These are phyloP conservation scores for Tetheella fluctuosa DNA, from an alignment of 2,888 invertebrate genomes.

Conservation along the genomic window DNA sequence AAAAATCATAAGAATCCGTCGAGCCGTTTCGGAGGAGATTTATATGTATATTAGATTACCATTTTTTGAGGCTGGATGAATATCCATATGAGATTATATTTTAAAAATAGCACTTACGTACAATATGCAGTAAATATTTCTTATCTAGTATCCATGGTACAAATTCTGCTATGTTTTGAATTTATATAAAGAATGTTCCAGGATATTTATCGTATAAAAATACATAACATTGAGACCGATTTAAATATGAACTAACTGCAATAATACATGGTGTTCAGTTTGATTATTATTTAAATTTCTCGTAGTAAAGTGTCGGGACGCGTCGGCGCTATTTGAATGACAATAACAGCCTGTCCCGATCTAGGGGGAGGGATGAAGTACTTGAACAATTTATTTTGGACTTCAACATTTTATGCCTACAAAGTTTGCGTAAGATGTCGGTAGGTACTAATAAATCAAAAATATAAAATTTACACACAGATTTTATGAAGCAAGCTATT, in stretches of 20 bases:
- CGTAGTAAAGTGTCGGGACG: slow-evolving; percentile 51
- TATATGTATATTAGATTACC: too few species aligned
- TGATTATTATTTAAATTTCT: slow-evolving; percentile 73
- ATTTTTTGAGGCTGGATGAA: too few species aligned
- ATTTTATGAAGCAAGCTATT: too few species aligned
- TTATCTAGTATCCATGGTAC: too few species aligned
- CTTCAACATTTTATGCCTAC: slow-evolving; percentile 31
- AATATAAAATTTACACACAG: too few species aligned
- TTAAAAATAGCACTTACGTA: too few species aligned
- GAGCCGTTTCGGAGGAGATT: too few species aligned
- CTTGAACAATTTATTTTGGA: slow-evolving; percentile 24
- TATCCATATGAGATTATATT: too few species aligned
- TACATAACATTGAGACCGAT: slow-evolving; percentile 13
- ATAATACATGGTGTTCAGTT: slow-evolving; percentile 34
- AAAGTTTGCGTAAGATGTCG: slow-evolving; percentile 15
- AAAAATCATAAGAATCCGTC: too few species aligned
- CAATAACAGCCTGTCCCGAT: slow-evolving; percentile 48
- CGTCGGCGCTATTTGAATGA: slow-evolving; percentile 70
- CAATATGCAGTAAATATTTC: too few species aligned
- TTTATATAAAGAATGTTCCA: too few species aligned
- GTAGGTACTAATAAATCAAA: not conserved
- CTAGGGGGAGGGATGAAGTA: slow-evolving; percentile 21
- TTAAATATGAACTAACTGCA: not conserved
- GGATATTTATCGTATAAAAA: slow-evolving; percentile 13
- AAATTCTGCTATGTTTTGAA: not conserved